These are phyloP conservation scores for Scomber japonicus DNA, from an alignment of 2,113 vertebrate genomes.

Conservation along the genomic window DNA sequence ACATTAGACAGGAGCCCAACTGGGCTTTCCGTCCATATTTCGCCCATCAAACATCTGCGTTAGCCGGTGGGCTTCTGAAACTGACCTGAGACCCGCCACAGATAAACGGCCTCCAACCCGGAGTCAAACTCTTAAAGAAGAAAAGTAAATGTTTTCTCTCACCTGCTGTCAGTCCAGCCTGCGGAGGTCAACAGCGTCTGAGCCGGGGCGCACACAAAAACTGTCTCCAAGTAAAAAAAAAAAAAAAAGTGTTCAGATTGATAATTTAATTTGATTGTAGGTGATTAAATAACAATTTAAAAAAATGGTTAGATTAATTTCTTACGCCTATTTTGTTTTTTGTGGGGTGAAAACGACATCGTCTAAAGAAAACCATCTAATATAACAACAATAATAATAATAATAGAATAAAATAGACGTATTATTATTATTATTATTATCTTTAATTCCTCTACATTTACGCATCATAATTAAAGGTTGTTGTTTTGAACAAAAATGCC, in stretches of 20 bases:
- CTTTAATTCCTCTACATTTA: too few species aligned
- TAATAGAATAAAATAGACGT: background rate
- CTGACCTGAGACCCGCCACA: conserved; percentile 70
- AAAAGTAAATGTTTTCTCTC: conserved; percentile 73
- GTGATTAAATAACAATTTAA: background rate
- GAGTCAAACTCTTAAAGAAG: conserved; percentile 66
- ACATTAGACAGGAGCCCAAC: conserved; percentile 86
- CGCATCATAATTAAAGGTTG: too few species aligned
- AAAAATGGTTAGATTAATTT: background rate
- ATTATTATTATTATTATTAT: background rate
- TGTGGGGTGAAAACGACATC: too few species aligned
- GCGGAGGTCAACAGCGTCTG: background rate
- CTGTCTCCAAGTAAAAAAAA: background rate
- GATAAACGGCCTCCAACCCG: conserved; percentile 61
- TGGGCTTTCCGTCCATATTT: conserved; percentile 87
- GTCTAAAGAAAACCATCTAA: too few species aligned
- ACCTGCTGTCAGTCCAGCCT: conserved; percentile 64
- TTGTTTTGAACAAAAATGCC: background rate
- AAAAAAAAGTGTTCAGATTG: background rate
- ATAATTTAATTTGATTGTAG: background rate
- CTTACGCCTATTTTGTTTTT: background rate
- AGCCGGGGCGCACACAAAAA: background rate
- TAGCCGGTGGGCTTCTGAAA: conserved; percentile 82
- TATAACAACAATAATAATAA: background rate
- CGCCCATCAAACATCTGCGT: conserved; percentile 84